phyloP scores from a whole-genome alignment of 2,888 invertebrate species.

The Harpalus rufipes region DNA sequence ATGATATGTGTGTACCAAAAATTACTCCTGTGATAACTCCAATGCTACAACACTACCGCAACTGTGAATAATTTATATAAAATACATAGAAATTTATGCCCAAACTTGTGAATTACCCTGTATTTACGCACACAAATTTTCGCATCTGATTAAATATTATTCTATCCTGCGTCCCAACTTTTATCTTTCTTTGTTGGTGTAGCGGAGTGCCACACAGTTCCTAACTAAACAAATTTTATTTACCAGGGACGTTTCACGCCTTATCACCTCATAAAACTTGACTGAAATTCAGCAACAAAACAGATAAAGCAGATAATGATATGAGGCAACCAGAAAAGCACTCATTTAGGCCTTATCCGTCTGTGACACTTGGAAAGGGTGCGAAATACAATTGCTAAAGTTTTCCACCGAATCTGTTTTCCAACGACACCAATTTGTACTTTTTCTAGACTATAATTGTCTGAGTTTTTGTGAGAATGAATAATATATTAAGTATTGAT shows the following conservation, averaged over 20 bases:
- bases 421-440: constrained; percentile 11
- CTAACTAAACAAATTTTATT: constrained; percentile 50
- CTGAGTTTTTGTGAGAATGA: neutral
- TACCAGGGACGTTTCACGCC: constrained; percentile 11
- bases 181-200: constrained; percentile 26
- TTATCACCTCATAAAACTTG: constrained; percentile 50
- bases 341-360: constrained; percentile 42
- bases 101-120: neutral
- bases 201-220: constrained; percentile 23
- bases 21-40: too few relatives aligned
- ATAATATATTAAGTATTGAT: neutral
- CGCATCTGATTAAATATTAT: constrained; percentile 3
- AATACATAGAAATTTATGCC: too few relatives aligned
- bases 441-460: neutral
- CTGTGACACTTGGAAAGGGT: constrained; percentile 41
- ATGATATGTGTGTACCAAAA: too few relatives aligned
- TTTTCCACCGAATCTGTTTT: constrained; percentile 24
- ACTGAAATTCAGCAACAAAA: constrained; percentile 46
- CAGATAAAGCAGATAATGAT: constrained; percentile 59
- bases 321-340: constrained; percentile 10
- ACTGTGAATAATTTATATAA: too few relatives aligned
- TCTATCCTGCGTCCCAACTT: neutral
- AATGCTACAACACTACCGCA: too few relatives aligned
- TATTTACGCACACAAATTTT: neutral
- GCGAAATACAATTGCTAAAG: constrained; percentile 4